Base-by-base conservation (phyloP, 35 echinoderm and acorn worm genomes). In the Apostichopus parvimensis region DNA sequence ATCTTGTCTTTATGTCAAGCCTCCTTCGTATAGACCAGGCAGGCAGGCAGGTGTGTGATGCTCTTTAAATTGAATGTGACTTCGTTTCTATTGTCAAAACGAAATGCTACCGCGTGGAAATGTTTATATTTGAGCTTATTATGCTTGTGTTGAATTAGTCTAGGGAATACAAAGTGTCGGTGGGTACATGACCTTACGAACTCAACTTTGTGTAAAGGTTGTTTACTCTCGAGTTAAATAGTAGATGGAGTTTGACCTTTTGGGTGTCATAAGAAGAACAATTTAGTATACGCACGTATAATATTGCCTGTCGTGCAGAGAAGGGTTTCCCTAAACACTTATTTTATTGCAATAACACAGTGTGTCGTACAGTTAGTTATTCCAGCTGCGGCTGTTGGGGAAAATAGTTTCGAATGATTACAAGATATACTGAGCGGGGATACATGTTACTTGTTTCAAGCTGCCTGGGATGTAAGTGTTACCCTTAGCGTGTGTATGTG, bases 231-330 rank as follows among this genome's bases (percentile, higher is more conserved):
- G 20, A 22, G 20, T n/a, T 18, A 22, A 22, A 20, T 7, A 75
- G 20, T 75, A 22, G 71, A 75, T 75, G 71, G 71, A 75, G 71
- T 75, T 75, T 75, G 71, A 75, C 71, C 71, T 75, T 75, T 75
- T 7, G 71, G 20, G 20, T 13, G 34, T 45, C 17, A 75, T 6
- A 14, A 22, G n/a, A 75, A 75, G 20, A 75, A 75, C 21, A 75
- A 4, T 75, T 75, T 75, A 18, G 71, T 75, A 24, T 45, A 45
- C 21, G 15, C 71, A 22, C 21, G 71, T 13, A 75, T n/a, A 75
- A 75, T 22, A 75, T 75, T 68, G 64, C 11, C 71, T 75, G 1
- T 18, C 71, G 71, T 75, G 71, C 71, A 75, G 71, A 5, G 71
- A 20, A 75, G 71, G 71, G 71, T n/a, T 75, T 22, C 71, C 15